Percentiles rank a stretch among this genome's conserved stretches.
phyloP scores from a whole-genome alignment of 1,140 invertebrate species.

The Drosophila orosa region DNA sequence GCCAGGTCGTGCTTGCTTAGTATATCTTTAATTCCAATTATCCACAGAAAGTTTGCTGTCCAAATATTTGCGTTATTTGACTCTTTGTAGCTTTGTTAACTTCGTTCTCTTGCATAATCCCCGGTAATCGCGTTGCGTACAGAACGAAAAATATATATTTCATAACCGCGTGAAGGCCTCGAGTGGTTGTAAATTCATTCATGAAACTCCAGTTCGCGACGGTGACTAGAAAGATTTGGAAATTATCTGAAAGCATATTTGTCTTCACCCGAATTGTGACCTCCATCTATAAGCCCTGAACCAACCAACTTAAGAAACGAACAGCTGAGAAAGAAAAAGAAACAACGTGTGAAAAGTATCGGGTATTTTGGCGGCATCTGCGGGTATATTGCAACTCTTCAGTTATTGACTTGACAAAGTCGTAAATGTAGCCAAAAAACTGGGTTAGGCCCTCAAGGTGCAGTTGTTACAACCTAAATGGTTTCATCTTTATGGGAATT shows the following conservation, averaged over 20 bases:
- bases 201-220: constrained; percentile 31
- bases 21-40: constrained; percentile 81
- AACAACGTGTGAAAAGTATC: constrained; percentile 69
- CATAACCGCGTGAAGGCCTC: constrained; percentile 37
- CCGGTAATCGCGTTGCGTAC: not conserved
- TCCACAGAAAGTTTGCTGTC: constrained; percentile 49
- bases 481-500: not conserved
- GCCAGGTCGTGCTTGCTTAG: constrained; percentile 54
- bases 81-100: constrained; percentile 9
- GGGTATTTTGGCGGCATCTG: constrained; percentile 47
- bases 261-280: constrained; percentile 31
- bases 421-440: constrained; percentile 60
- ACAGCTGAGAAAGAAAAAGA: constrained; percentile 9
- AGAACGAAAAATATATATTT: constrained; percentile 25
- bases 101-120: constrained; percentile 34
- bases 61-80: constrained; percentile 35
- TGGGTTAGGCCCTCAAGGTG: constrained; percentile 62
- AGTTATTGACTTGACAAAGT: constrained; percentile 60
- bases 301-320: too few species aligned
- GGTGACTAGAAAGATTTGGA: constrained; percentile 13
- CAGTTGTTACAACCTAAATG: not conserved
- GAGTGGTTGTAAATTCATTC: constrained; percentile 51
- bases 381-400: constrained; percentile 66
- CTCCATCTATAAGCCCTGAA: constrained; percentile 17
- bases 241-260: constrained; percentile 39